Percentiles rank a stretch among this genome's conserved stretches.
Conservation (phyloP, 23 tunicate species). For the Aplidium turbinatum region DNA sequence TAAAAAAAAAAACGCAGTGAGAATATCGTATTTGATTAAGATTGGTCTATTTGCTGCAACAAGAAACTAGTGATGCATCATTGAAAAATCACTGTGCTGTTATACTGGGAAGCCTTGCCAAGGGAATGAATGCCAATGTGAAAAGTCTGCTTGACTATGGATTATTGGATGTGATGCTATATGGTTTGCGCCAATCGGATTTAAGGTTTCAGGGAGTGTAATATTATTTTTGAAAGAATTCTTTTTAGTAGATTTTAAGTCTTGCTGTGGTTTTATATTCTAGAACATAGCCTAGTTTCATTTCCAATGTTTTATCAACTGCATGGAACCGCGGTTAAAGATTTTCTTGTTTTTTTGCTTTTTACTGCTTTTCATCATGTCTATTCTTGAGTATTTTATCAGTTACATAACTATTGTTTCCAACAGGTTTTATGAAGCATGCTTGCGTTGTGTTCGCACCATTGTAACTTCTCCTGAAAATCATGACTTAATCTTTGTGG, state of each 20-base stretch:
- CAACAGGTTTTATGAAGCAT: slow-evolving; percentile 73
- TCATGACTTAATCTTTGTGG: slow-evolving; percentile 25
- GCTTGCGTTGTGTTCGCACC: slow-evolving; percentile 75
- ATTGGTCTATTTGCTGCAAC: slow-evolving; percentile 54
- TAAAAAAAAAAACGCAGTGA: too few species aligned
- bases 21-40: too few species aligned
- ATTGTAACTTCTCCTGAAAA: slow-evolving; percentile 46
- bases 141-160: slow-evolving; percentile 55
- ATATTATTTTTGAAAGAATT: neutral
- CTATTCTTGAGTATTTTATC: too few species aligned
- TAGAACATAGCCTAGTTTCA: too few species aligned
- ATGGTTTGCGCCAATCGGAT: slow-evolving; percentile 46
- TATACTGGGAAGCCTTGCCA: slow-evolving; percentile 83
- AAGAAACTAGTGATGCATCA: slow-evolving; percentile 28
- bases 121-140: slow-evolving; percentile 72
- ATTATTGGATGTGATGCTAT: slow-evolving; percentile 49
- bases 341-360: too few species aligned
- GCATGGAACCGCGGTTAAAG: too few species aligned
- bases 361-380: too few species aligned
- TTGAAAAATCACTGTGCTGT: slow-evolving; percentile 74
- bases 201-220: slow-evolving; percentile 28
- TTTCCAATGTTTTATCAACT: too few species aligned
- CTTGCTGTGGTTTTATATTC: too few species aligned
- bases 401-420: too few species aligned
- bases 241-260: neutral